These are phyloP conservation scores for Drosophila neotestacea DNA, from an alignment of 2,888 invertebrate species.

Conservation along the genomic window DNA sequence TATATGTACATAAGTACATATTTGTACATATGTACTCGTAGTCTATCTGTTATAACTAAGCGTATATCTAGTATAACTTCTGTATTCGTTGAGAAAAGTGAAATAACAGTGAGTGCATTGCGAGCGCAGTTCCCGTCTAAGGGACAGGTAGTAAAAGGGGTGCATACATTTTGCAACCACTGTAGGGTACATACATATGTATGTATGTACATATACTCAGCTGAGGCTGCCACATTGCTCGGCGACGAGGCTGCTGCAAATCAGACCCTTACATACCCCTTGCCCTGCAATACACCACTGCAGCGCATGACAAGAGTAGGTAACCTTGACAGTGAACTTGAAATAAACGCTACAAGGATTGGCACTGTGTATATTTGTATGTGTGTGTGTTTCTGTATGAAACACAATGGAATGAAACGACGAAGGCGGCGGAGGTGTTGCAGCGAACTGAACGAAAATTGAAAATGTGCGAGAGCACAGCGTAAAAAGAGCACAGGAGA, in stretches of 20 bases:
- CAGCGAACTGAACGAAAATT: conserved; percentile 35
- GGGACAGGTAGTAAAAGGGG: background rate
- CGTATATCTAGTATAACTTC: conserved; percentile 41
- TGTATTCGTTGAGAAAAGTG: conserved; percentile 36
- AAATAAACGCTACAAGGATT: conserved; percentile 86
- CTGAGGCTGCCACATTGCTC: background rate
- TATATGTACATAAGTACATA: background rate
- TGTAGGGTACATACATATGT: conserved; percentile 28
- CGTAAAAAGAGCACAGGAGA: conserved; percentile 10
- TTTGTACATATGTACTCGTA: background rate
- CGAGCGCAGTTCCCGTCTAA: conserved; percentile 1
- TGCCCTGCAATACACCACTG: conserved; percentile 27
- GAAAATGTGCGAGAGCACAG: conserved; percentile 12
- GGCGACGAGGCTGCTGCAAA: conserved; percentile 43
- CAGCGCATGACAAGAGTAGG: conserved; percentile 89
- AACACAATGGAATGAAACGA: conserved; percentile 40
- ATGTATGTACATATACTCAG: conserved; percentile 2
- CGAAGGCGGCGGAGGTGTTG: conserved; percentile 3
- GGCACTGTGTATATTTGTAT: conserved; percentile 31
- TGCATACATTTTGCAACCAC: conserved; percentile 47
- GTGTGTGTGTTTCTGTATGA: conserved; percentile 26
- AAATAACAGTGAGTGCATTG: conserved; percentile 10
- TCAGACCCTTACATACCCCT: conserved; percentile 45
- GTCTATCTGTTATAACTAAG: conserved; percentile 6
- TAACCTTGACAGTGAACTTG: conserved; percentile 94